Evolutionary conservation across 2,113 vertebrate species (phyloP).

Genomic region (Phrynocephalus versicolor): DNA sequence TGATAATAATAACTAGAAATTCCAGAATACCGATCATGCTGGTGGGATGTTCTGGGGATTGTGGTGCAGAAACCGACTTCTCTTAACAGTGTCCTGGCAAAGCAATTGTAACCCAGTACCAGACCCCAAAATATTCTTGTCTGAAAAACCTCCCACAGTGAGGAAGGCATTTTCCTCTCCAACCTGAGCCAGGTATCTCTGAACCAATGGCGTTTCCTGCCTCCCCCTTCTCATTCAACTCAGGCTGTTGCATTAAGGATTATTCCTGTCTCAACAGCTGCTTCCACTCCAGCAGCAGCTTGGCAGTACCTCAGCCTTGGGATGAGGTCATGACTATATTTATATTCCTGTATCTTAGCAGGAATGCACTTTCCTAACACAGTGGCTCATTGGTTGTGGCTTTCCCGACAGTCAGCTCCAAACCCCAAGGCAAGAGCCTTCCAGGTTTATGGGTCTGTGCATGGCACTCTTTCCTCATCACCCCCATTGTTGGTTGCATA

Average conservation of each 20-base stretch:
- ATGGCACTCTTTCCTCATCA: neutral
- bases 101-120: neutral
- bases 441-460: neutral
- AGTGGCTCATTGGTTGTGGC: neutral
- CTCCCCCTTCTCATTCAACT: neutral
- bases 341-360: conserved; percentile 2
- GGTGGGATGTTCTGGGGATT: no score
- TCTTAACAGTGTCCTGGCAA: no score
- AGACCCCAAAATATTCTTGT: neutral
- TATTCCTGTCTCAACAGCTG: neutral
- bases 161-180: neutral
- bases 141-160: neutral
- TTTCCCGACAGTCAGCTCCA: neutral
- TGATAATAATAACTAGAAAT: no score
- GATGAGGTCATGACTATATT: conserved; percentile 26
- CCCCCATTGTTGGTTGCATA: neutral
- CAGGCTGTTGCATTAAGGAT: neutral
- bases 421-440: neutral
- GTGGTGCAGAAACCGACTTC: no score
- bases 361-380: conserved; percentile 13
- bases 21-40: no score
- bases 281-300: neutral
- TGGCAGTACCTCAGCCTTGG: neutral
- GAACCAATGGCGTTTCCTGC: no score
- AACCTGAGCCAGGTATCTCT: neutral